phyloP scores from a whole-genome alignment of 2,888 invertebrate species.

The Balanococcus diminutus region DNA sequence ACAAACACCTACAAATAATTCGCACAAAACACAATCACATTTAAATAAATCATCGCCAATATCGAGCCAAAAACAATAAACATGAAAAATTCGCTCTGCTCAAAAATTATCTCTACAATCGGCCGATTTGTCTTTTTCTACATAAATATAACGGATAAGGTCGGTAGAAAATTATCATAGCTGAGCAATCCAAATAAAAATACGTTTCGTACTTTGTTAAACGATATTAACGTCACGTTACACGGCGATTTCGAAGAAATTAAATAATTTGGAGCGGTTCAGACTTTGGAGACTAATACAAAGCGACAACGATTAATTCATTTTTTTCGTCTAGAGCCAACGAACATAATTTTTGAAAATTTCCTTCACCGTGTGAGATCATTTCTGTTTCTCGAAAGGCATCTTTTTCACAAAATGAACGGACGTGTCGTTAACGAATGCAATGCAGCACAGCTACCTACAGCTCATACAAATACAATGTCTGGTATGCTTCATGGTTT shows the following conservation, averaged over 20 bases:
- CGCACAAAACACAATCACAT: not conserved
- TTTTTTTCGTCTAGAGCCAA: not conserved
- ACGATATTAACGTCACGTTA: not conserved
- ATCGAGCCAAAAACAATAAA: not conserved
- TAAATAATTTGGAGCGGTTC: not conserved
- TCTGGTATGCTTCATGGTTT: not conserved
- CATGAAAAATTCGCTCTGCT: not conserved
- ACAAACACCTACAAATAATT: slow-evolving; percentile 1
- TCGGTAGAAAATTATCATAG: not conserved
- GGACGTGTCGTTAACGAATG: too few relatives aligned
- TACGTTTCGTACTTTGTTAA: not conserved
- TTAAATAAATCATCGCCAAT: not conserved
- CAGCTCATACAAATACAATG: not conserved
- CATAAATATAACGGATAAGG: not conserved
- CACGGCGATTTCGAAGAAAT: not conserved
- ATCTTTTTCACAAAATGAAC: not conserved
- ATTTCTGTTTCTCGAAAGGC: not conserved
- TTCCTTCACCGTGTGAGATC: not conserved
- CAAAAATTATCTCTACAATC: not conserved
- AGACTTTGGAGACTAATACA: not conserved
- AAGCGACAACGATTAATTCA: not conserved
- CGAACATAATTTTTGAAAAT: not conserved
- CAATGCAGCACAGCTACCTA: too few relatives aligned
- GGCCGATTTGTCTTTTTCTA: not conserved
- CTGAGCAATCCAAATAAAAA: not conserved